Evolutionary conservation across 2,797 vertebrate species (phyloP).

Genomic region (Poecilia picta): DNA sequence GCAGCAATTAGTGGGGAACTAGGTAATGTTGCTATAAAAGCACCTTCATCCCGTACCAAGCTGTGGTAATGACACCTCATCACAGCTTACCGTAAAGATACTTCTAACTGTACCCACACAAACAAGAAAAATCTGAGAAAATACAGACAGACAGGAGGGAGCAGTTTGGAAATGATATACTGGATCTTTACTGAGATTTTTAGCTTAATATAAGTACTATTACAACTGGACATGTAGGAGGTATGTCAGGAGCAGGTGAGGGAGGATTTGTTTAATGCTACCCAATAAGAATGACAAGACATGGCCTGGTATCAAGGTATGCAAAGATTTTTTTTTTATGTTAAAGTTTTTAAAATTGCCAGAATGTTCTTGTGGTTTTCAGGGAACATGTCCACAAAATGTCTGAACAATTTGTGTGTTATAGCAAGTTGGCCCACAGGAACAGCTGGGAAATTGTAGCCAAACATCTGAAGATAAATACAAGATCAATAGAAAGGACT

Average conservation of each 20-base stretch:
- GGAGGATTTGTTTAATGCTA: background rate
- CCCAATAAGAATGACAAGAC: background rate
- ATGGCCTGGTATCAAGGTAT: background rate
- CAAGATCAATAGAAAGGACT: background rate
- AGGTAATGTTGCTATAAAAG: background rate
- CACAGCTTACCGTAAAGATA: background rate
- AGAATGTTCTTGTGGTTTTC: background rate
- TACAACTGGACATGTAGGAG: background rate
- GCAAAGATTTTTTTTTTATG: background rate
- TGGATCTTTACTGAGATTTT: background rate
- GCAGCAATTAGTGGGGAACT: constrained; percentile 15
- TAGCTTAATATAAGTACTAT: background rate
- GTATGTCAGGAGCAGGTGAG: background rate
- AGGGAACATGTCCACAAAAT: background rate
- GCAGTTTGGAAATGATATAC: background rate
- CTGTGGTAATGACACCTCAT: constrained; percentile 9
- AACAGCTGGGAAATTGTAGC: background rate
- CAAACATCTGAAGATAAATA: background rate
- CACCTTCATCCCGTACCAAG: constrained; percentile 7
- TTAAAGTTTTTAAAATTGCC: background rate
- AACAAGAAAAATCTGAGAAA: constrained; percentile 2
- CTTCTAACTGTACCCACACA: constrained; percentile 6
- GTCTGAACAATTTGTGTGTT: background rate
- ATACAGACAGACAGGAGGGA: background rate
- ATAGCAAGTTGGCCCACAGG: background rate